Conservation (phyloP, 2,888 invertebrate species). For the Dicycla oo region DNA sequence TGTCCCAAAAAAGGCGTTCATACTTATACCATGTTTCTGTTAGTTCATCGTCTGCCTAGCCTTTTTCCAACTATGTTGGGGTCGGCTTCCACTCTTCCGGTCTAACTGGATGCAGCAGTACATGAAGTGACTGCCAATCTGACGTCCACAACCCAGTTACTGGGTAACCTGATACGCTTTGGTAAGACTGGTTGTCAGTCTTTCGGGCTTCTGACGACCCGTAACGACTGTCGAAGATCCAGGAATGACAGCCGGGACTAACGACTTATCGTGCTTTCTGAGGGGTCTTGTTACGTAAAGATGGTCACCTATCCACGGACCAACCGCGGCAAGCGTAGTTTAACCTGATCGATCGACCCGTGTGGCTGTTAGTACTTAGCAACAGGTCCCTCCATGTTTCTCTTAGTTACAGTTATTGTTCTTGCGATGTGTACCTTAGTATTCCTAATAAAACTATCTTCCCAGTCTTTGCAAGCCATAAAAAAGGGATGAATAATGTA, state of each 20-base stretch:
- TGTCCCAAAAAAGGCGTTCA: not conserved
- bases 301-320: not conserved
- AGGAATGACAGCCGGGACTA: not conserved
- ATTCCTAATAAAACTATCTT: slow-evolving; percentile 22
- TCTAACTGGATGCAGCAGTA: too few relatives aligned
- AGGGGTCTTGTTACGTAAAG: not conserved
- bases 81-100: too few relatives aligned
- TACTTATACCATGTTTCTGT: not conserved
- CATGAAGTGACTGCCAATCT: too few relatives aligned
- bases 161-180: not conserved
- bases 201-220: not conserved
- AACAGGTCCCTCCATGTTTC: too few relatives aligned
- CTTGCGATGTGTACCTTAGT: not conserved
- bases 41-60: too few relatives aligned
- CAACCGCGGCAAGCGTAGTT: not conserved
- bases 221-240: not conserved
- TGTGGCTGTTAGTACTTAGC: not conserved
- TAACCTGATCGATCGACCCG: not conserved
- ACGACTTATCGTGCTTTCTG: not conserved
- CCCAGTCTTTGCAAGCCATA: not conserved
- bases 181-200: not conserved
- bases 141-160: too few relatives aligned
- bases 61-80: too few relatives aligned
- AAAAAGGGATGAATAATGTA: not conserved
- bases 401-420: not conserved